A percentile compares a stretch with the other conserved stretches of the same genome.
Conservation (phyloP, 1,140 invertebrate genomes). For the Saxidomus purpurata region DNA sequence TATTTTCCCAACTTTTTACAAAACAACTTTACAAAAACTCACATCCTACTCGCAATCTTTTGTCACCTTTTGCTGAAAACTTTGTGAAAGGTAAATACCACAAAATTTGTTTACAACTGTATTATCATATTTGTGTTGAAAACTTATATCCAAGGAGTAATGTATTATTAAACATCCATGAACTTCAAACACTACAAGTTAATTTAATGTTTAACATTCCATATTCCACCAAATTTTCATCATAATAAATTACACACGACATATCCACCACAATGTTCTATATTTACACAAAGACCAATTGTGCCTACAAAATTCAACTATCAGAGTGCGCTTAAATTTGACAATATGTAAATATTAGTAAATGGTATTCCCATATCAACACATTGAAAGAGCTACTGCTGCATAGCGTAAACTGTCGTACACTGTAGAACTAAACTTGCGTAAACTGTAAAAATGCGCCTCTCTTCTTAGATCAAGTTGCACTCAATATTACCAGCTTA, state of each 20-base stretch:
- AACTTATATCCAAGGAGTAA: no score
- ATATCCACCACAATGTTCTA: background rate
- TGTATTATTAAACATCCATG: no score
- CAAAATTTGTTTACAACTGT: background rate
- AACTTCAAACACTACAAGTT: no score
- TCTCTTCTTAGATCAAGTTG: background rate
- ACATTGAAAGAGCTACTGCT: no score
- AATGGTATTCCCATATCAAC: background rate
- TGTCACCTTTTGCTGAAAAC: background rate
- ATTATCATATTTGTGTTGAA: background rate
- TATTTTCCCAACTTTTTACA: constrained; percentile 10
- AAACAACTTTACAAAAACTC: background rate
- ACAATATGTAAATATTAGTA: constrained; percentile 20
- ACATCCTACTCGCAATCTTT: background rate
- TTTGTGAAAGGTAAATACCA: background rate
- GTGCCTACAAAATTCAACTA: background rate
- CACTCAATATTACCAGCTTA: background rate
- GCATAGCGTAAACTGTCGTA: no score
- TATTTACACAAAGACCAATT: background rate
- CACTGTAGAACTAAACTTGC: no score
- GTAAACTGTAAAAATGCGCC: no score
- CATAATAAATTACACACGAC: no score
- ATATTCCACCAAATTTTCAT: no score
- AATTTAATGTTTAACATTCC: no score
- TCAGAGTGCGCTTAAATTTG: background rate